phyloP scores from a whole-genome alignment of 1,140 invertebrate species.

The Luehdorfia chinensis region DNA sequence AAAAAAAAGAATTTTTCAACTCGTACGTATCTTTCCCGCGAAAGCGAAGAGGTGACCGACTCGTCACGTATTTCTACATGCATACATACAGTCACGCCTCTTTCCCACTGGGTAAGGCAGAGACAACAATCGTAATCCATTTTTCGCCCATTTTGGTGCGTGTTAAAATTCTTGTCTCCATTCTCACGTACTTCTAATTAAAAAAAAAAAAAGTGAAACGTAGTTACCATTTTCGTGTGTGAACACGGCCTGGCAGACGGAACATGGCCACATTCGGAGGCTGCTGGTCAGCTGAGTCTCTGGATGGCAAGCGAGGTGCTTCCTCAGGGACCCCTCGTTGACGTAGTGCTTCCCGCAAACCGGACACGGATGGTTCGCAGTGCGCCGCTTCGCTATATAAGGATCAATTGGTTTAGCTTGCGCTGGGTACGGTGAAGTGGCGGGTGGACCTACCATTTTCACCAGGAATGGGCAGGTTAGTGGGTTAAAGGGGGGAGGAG shows the following conservation, averaged over 20 bases:
- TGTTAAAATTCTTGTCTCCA: no score
- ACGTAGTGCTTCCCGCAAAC: constrained; percentile 97
- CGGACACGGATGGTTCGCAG: constrained; percentile 95
- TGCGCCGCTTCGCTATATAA: constrained; percentile 94
- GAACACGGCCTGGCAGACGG: constrained; percentile 95
- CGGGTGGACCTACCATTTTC: constrained; percentile 63
- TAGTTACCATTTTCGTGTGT: constrained; percentile 92
- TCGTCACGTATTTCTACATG: no score
- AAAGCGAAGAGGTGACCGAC: no score
- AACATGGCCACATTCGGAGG: constrained; percentile 95
- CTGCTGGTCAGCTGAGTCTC: constrained; percentile 93
- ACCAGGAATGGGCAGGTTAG: constrained; percentile 67
- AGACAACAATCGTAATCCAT: no score
- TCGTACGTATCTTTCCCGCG: no score
- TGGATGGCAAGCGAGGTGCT: constrained; percentile 94
- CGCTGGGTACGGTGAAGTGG: constrained; percentile 71
- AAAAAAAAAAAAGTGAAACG: no score
- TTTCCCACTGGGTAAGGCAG: no score
- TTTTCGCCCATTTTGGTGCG: no score
- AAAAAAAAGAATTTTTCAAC: no score
- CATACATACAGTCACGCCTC: no score
- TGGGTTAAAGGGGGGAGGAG: constrained; percentile 61
- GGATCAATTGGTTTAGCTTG: constrained; percentile 79
- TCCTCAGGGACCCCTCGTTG: constrained; percentile 94
- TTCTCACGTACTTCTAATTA: no score